phyloP scores from a whole-genome alignment of 1,140 invertebrate species.

The Drosophila triauraria region DNA sequence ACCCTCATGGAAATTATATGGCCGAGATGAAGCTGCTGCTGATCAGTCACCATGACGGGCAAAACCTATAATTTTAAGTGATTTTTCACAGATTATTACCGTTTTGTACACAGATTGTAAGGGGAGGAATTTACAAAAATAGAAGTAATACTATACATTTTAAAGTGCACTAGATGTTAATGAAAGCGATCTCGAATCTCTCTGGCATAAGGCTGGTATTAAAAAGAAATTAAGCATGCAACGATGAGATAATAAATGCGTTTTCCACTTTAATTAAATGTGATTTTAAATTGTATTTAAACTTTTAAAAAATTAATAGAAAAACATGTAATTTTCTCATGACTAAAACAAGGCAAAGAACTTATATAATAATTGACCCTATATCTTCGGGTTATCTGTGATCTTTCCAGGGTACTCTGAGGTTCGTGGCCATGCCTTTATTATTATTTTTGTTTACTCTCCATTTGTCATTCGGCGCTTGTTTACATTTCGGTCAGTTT shows the following conservation, averaged over 20 bases:
- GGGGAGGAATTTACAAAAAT: background rate
- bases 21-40: constrained; percentile 4
- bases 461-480: constrained; percentile 15
- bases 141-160: constrained; percentile 2
- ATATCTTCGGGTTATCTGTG: background rate
- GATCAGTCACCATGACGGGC: constrained; percentile 41
- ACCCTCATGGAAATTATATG: constrained; percentile 35
- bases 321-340: too few relatives aligned
- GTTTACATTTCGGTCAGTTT: constrained; percentile 21
- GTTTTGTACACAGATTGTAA: background rate
- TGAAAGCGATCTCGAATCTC: background rate
- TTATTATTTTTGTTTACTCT: background rate
- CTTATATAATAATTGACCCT: too few relatives aligned
- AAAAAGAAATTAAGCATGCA: background rate
- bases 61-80: constrained; percentile 16
- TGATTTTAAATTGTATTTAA: too few relatives aligned
- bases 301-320: too few relatives aligned
- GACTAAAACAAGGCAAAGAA: too few relatives aligned
- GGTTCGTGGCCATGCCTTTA: background rate
- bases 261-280: too few relatives aligned
- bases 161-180: constrained; percentile 7
- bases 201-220: background rate
- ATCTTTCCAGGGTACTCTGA: background rate
- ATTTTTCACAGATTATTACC: constrained; percentile 4
- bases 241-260: background rate